Evolutionary conservation across 2,113 vertebrate species (phyloP).

Genomic region (Engystomops pustulosus): DNA sequence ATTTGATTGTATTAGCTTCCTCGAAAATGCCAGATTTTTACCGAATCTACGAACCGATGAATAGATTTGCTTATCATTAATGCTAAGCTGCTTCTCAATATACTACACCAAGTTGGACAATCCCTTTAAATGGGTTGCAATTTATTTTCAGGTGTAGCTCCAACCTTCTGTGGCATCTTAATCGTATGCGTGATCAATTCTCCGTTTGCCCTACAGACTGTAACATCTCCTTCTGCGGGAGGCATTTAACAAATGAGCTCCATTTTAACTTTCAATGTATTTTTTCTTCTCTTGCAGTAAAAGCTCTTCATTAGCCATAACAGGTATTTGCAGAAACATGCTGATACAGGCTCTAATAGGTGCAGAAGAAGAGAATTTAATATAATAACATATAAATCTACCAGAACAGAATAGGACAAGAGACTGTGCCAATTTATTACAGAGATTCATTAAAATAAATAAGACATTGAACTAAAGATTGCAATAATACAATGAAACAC

Average conservation of each 20-base stretch:
- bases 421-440: conserved; percentile 54
- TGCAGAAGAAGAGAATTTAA: conserved; percentile 52
- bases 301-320: conserved; percentile 58
- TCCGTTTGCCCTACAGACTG: neutral
- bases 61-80: too few relatives aligned
- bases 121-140: neutral
- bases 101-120: too few relatives aligned
- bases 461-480: conserved; percentile 46
- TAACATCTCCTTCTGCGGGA: neutral
- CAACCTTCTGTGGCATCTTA: neutral
- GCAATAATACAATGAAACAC: conserved; percentile 34
- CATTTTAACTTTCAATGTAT: conserved; percentile 51
- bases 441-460: conserved; percentile 56
- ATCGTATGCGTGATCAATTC: neutral
- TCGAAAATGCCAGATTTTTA: too few relatives aligned
- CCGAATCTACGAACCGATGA: too few relatives aligned
- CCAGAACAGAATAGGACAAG: conserved; percentile 43
- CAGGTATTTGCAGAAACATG: conserved; percentile 59
- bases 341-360: conserved; percentile 57
- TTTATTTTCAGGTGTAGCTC: too few relatives aligned
- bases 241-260: conserved; percentile 51
- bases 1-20: too few relatives aligned
- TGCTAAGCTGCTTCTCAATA: too few relatives aligned
- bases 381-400: conserved; percentile 59
- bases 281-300: conserved; percentile 37